Conservation (phyloP, 1,140 invertebrate species). For the Harlomillsia oculata region DNA sequence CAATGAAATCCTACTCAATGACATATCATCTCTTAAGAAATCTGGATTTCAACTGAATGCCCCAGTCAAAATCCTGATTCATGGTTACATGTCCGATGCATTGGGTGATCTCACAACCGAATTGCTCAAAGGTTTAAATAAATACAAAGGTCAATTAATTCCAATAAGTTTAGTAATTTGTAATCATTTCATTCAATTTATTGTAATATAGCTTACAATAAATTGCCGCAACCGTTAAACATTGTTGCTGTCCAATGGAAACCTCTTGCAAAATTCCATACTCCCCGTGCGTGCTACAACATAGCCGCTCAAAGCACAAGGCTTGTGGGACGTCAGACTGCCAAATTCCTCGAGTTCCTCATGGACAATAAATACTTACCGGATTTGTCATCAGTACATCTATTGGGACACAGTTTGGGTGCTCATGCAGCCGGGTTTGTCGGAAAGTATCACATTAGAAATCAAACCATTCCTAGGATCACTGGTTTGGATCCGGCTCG, state of each 20-base stretch:
- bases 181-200: too few relatives aligned
- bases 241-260: neutral
- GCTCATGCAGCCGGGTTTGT: slow-evolving; percentile 1
- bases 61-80: too few relatives aligned
- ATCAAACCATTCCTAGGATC: slow-evolving; percentile 37
- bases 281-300: neutral
- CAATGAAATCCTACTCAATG: too few relatives aligned
- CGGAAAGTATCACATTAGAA: neutral
- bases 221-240: neutral
- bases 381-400: neutral
- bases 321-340: neutral
- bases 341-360: neutral
- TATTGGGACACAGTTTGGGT: neutral
- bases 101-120: too few relatives aligned
- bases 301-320: neutral
- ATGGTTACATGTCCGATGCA: too few relatives aligned
- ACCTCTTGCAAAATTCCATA: neutral
- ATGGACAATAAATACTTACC: neutral
- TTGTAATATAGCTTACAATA: neutral
- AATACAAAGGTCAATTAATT: too few relatives aligned
- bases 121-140: too few relatives aligned
- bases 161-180: too few relatives aligned
- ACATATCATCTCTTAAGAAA: too few relatives aligned
- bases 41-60: too few relatives aligned
- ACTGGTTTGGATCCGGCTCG: slow-evolving; percentile 37